A percentile compares a stretch with the other conserved stretches of the same genome.
These are phyloP conservation scores for Pseudorhiza aurosa DNA, from an alignment of 30 jellyfish, hydroid and myxozoan species.

Conservation along the genomic window DNA sequence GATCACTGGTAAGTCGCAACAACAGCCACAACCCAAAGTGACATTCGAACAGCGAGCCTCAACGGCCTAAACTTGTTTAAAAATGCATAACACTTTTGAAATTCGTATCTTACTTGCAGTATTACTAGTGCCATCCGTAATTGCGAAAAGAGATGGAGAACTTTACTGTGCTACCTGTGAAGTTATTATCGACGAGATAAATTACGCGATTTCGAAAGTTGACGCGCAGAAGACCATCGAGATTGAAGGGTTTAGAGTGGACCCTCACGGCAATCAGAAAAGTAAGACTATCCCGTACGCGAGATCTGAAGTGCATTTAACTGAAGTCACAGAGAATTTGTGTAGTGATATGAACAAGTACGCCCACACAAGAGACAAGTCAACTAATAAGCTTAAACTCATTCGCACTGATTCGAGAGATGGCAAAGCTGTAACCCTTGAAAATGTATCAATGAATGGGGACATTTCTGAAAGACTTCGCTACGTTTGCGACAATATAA, in stretches of 20 bases:
- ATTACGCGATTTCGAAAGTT: conserved; percentile 75
- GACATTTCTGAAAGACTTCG: conserved; percentile 75
- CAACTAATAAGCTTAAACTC: conserved; percentile 54
- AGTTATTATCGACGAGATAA: conserved; percentile 79
- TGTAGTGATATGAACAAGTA: conserved; percentile 81
- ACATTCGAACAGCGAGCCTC: too few species aligned
- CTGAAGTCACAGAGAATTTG: conserved; percentile 76
- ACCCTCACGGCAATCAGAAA: conserved; percentile 90
- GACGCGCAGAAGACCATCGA: conserved; percentile 81
- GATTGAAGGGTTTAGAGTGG: conserved; percentile 88
- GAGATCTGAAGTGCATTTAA: conserved; percentile 88
- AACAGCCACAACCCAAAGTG: too few species aligned
- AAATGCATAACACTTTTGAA: too few species aligned
- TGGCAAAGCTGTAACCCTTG: conserved; percentile 78
- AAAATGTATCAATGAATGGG: conserved; percentile 88
- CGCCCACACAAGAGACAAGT: conserved; percentile 81
- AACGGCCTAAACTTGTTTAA: too few species aligned
- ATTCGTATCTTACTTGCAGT: too few species aligned
- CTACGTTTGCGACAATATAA: conserved; percentile 71
- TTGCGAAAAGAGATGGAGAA: conserved; percentile 25
- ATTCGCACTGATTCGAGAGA: conserved; percentile 87
- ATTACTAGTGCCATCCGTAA: too few species aligned
- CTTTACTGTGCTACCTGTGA: conserved; percentile 79
- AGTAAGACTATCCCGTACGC: conserved; percentile 64
- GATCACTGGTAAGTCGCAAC: too few species aligned